Percentiles rank a stretch among this genome's conserved stretches.
phyloP scores from a whole-genome alignment of 1,140 invertebrate genomes.

The Dendrolimus punctatus region DNA sequence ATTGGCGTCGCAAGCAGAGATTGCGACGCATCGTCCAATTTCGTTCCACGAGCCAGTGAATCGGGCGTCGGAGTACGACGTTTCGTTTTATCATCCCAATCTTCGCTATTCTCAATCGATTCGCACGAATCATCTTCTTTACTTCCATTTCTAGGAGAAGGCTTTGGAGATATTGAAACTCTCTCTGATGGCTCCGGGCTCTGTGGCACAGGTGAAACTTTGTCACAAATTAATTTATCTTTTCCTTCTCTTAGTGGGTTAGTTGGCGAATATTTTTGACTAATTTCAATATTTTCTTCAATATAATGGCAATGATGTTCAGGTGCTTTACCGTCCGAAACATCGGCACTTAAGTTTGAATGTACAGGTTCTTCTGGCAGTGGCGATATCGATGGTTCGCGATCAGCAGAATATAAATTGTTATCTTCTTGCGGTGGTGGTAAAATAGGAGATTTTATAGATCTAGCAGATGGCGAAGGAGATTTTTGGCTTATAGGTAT shows the following conservation, averaged over 20 bases:
- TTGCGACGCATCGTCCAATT: constrained; percentile 50
- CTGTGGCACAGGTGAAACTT: constrained; percentile 19
- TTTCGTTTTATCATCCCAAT: constrained; percentile 49
- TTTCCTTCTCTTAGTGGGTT: constrained; percentile 23
- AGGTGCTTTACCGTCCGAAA: constrained; percentile 7
- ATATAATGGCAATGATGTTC: neutral
- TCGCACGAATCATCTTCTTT: constrained; percentile 47
- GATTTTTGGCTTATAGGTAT: constrained; percentile 22
- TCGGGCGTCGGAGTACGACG: constrained; percentile 56
- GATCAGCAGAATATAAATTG: constrained; percentile 6
- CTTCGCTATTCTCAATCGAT: constrained; percentile 39
- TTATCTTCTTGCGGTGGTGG: constrained; percentile 18
- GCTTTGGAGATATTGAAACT: constrained; percentile 21
- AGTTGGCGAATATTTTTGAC: constrained; percentile 22
- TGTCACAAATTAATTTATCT: constrained; percentile 17
- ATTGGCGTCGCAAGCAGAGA: constrained; percentile 72
- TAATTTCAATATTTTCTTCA: constrained; percentile 7
- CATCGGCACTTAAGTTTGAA: constrained; percentile 11
- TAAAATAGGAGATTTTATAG: constrained; percentile 39
- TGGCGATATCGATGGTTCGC: constrained; percentile 17
- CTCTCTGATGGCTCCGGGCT: constrained; percentile 20
- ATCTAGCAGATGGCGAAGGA: constrained; percentile 42
- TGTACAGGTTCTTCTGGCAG: constrained; percentile 15
- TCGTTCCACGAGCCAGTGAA: constrained; percentile 34
- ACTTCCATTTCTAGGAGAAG: neutral